Evolutionary conservation across 2,888 invertebrate species (phyloP).

Genomic region (Bellardia pandia): DNA sequence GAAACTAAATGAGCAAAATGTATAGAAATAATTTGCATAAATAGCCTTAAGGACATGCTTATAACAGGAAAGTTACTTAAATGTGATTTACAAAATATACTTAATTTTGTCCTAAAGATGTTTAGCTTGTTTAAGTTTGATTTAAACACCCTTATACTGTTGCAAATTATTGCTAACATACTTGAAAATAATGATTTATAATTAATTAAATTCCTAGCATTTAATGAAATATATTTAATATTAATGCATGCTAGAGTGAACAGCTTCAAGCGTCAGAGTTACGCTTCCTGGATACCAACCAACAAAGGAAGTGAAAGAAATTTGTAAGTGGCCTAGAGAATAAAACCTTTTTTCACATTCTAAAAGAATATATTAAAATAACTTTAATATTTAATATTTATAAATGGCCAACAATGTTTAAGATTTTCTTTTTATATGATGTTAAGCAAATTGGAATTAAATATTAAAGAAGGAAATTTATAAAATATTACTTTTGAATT

Average conservation of each 20-base stretch:
- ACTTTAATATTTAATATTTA: too few species aligned
- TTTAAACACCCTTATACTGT: not conserved
- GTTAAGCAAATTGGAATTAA: too few species aligned
- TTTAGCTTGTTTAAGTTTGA: too few species aligned
- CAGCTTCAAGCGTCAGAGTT: not conserved
- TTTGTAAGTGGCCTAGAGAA: not conserved
- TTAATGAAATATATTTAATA: not conserved
- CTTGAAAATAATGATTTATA: not conserved
- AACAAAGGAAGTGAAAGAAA: not conserved
- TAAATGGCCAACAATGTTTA: not conserved
- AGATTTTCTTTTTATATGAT: too few species aligned
- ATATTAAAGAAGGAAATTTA: too few species aligned
- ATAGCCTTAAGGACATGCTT: conserved; percentile 2
- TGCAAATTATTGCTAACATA: not conserved
- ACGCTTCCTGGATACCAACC: not conserved
- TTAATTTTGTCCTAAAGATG: not conserved
- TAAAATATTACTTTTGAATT: too few species aligned
- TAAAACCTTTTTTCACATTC: not conserved
- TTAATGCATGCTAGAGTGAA: not conserved
- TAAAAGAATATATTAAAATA: not conserved
- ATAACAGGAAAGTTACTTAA: not conserved
- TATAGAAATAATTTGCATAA: not conserved
- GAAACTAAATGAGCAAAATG: not conserved
- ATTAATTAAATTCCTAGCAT: not conserved
- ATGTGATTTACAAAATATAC: not conserved